Base-by-base conservation (phyloP, 2,888 invertebrate species). In the Latheticus oryzae region DNA sequence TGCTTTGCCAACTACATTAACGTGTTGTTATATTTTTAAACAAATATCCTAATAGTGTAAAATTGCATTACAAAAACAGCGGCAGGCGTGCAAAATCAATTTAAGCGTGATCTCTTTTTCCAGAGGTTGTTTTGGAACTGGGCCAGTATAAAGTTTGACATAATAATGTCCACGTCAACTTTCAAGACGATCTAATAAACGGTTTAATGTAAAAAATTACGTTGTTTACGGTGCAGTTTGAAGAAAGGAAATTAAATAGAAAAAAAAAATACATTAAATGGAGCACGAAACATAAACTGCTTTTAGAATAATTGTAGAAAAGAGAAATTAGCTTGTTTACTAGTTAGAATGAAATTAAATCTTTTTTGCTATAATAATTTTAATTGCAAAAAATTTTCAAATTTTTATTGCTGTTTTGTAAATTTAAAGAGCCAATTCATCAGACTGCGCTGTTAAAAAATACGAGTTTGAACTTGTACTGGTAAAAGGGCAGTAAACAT, bases 61-160 rank as follows among this genome's bases (percentile, higher is more conserved):
- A 62, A 64, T 61, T 62, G 64, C 63, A 66, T 66, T 64, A 64
- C 58, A 61, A 62, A 62, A 63, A 64, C 60, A 61, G 58, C 40
- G 57, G 57, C 63, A 63, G 55, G 54, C 63, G 62, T 61, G 64
- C 60, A 47, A 54, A 62, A 65, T 65, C 64, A 63, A 64, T 66
- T 61, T 60, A 57, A 54, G 59, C 60, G 55, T 64, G 62, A 62
- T 65, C 63, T 66, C 63, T 63, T 64, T 55, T 38, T 38, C 32
- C 28, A 47, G 43, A 33, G 33, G 42, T 40, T 55, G 48, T 37
- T 40, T 55, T 55, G 55, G 55, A 45, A 28, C 48, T 3, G 21
- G 26, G 35, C 55, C 55, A 55, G 17, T 13, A n/a, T n/a, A 38
- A 30, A 33, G 33, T 48, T 48, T 48, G 55, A 55, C 55, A 55